phyloP scores from a whole-genome alignment of 2,888 invertebrate species.

The Acheta domesticus region DNA sequence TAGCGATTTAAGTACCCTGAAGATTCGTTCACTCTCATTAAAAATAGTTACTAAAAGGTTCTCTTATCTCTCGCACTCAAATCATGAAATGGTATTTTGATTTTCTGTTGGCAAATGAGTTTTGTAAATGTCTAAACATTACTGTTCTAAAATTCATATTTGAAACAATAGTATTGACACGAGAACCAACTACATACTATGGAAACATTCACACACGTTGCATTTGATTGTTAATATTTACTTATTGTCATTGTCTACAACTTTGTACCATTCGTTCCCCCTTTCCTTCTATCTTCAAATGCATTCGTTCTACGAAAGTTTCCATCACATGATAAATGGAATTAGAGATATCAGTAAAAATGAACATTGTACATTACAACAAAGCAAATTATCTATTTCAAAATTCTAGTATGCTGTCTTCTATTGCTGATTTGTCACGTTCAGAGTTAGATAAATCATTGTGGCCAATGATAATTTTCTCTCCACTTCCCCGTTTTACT shows the following conservation, averaged over 20 bases:
- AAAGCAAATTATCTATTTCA: conserved; percentile 2
- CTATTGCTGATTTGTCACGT: not conserved
- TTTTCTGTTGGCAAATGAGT: too few relatives aligned
- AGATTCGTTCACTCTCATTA: not conserved
- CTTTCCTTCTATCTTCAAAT: too few relatives aligned
- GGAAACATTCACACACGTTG: not conserved
- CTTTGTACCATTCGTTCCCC: too few relatives aligned
- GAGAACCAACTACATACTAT: not conserved
- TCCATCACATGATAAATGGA: not conserved
- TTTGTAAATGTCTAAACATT: too few relatives aligned
- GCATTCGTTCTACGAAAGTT: not conserved
- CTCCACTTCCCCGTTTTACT: too few relatives aligned
- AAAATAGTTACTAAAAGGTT: not conserved
- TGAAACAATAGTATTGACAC: too few relatives aligned
- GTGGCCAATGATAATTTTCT: too few relatives aligned
- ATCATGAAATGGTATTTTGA: too few relatives aligned
- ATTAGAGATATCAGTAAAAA: not conserved
- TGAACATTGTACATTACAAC: conserved; percentile 10
- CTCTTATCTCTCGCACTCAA: not conserved
- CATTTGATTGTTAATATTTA: not conserved
- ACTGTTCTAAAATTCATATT: too few relatives aligned
- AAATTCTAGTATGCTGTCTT: not conserved
- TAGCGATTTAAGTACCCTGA: not conserved
- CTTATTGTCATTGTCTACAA: not conserved
- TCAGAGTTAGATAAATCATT: too few relatives aligned